phyloP scores from a whole-genome alignment of 2,888 invertebrate genomes.

The Cheiracanthium punctorium region DNA sequence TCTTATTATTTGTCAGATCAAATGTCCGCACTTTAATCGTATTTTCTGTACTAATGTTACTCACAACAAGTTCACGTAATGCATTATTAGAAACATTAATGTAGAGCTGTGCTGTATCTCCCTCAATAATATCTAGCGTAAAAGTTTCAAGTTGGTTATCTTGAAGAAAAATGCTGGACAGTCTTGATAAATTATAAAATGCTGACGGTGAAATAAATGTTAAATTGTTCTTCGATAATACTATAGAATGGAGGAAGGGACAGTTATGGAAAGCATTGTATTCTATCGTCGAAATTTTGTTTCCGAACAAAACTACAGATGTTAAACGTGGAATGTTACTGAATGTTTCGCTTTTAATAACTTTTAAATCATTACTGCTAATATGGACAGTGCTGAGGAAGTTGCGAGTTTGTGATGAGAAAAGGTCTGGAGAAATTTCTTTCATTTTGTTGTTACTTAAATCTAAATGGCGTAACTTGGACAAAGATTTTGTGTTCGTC shows the following conservation, averaged over 20 bases:
- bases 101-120: conserved; percentile 41
- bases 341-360: conserved; percentile 84
- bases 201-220: conserved; percentile 84
- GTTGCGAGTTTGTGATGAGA: conserved; percentile 80
- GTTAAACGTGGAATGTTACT: conserved; percentile 84
- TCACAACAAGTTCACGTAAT: conserved; percentile 15
- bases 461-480: conserved; percentile 82
- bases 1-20: conserved; percentile 56
- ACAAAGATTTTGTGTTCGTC: conserved; percentile 83
- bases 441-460: conserved; percentile 51
- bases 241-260: conserved; percentile 86
- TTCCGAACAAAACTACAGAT: conserved; percentile 84
- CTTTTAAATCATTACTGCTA: conserved; percentile 86
- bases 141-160: conserved; percentile 47
- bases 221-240: conserved; percentile 88
- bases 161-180: conserved; percentile 88
- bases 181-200: conserved; percentile 84
- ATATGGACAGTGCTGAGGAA: conserved; percentile 87
- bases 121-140: conserved; percentile 40
- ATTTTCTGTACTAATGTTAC: conserved; percentile 13
- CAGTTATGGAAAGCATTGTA: conserved; percentile 86
- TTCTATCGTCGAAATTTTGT: conserved; percentile 84
- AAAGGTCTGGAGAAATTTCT: conserved; percentile 82
- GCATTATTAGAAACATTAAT: conserved; percentile 55
- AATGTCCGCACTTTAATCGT: conserved; percentile 50